Evolutionary conservation across 35 echinoderm and acorn worm genomes (phyloP), one percentile per base, ranked within the genome.

Genomic region (Apostichopus parvimensis): DNA sequence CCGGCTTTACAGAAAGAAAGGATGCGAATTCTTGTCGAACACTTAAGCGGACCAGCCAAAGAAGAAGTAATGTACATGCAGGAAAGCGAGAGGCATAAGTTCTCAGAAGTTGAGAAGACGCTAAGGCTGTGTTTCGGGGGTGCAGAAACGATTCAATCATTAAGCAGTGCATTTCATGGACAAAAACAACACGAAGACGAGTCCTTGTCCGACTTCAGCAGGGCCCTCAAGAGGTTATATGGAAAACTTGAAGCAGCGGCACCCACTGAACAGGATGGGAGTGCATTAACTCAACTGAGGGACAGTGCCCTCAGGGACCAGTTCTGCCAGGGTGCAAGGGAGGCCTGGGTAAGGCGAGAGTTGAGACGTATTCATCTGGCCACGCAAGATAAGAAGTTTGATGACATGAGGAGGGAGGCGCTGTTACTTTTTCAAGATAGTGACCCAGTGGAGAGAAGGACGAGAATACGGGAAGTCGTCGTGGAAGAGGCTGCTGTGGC

Each of bases 321-420:
- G 23, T 94, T 91, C 57, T 9, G 26, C 11, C 81, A 79, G 56
- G 93, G 93, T 54, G 93, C 93, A 23, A 91, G 78, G 52, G 87
- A 94, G 68, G 62, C 79, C 14, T 90, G 93, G 87, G 79, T 94
- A 21, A 72, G 88, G 34, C 24, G 93, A 56, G 93, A 94, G 56
- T 28, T 94, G 55, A 78, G 79, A 23, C 15, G 92, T 6, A 94
- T 94, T 24, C 78, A 91, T 59, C 66, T 94, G 77, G 57, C 87
- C 2, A 54, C 34, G 12, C 53, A 57, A 24, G 77, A 56, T 6
- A 92, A 76, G 53, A 15, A 28, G 8, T 94, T 94, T 56, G 65
- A 86, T 5, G 82, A 92, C 12, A 94, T 94, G 89, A 54, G 90
- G 53, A 79, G 72, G 58, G 93, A 94, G 73, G 93, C 90, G 11